phyloP scores from a whole-genome alignment of 1,140 invertebrate genomes.

The Daktulosphaira vitifoliae region DNA sequence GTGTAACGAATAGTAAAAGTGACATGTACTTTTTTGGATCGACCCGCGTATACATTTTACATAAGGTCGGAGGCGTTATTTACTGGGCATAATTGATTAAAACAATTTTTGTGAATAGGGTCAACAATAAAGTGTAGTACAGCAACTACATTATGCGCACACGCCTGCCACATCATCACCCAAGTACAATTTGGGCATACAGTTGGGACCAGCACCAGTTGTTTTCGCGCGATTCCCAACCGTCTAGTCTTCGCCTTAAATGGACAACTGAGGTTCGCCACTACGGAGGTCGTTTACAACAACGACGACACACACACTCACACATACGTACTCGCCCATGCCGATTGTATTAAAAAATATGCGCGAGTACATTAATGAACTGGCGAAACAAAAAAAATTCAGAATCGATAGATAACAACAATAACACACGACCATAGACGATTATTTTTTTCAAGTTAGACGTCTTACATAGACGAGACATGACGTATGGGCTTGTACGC shows the following conservation, averaged over 20 bases:
- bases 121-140: slow-evolving; percentile 12
- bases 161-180: slow-evolving; percentile 3
- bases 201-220: too few species aligned
- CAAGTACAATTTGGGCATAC: slow-evolving; percentile 17
- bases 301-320: not conserved
- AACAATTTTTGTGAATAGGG: slow-evolving; percentile 20
- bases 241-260: slow-evolving; percentile 30
- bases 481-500: too few species aligned
- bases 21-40: too few species aligned
- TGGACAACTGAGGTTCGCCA: slow-evolving; percentile 8
- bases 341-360: not conserved
- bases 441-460: too few species aligned
- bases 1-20: too few species aligned
- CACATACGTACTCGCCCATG: slow-evolving; percentile 18
- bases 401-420: too few species aligned
- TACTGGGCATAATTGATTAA: not conserved
- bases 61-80: too few species aligned
- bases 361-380: too few species aligned
- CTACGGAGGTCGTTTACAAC: slow-evolving; percentile 24
- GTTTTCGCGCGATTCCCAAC: slow-evolving; percentile 1
- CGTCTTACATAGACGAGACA: too few species aligned
- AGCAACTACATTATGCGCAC: not conserved
- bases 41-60: too few species aligned
- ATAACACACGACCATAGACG: too few species aligned
- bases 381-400: too few species aligned